Evolutionary conservation across 2,888 invertebrate species (phyloP).

Genomic region (Bugulina stolonifera): DNA sequence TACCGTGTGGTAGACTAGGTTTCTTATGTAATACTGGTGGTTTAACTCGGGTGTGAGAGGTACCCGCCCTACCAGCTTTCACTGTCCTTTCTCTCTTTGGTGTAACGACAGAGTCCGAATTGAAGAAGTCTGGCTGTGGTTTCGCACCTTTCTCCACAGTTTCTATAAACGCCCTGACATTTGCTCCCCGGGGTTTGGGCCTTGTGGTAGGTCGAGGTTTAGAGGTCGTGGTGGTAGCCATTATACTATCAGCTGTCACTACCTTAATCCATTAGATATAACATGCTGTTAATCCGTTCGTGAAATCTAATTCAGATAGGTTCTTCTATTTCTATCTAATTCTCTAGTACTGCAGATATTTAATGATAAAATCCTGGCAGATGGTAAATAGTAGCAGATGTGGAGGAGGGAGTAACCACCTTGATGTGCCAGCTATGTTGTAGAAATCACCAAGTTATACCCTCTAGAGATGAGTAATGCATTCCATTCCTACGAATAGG

Average conservation of each 20-base stretch:
- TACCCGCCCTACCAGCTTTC: background rate
- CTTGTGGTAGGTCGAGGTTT: background rate
- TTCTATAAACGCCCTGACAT: conserved; percentile 15
- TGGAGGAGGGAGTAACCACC: no score
- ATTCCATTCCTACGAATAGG: background rate
- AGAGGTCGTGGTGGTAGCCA: no score
- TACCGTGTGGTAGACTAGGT: background rate
- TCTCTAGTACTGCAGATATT: no score
- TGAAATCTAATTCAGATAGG: no score
- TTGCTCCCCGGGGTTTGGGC: background rate
- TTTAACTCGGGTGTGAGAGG: background rate
- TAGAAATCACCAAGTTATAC: no score
- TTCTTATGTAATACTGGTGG: background rate
- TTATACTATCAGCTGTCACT: no score
- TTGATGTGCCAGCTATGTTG: no score
- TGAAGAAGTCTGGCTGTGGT: conserved; percentile 21
- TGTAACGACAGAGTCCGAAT: background rate
- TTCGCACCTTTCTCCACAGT: conserved; percentile 7
- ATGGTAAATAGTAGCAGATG: no score
- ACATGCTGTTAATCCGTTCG: no score
- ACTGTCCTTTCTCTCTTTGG: background rate
- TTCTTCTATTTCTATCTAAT: no score
- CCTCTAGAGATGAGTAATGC: background rate
- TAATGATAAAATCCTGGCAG: no score
- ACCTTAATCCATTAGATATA: no score